Evolutionary conservation across 2,797 vertebrate genomes (phyloP).

Genomic region (Lacerta bilineata): DNA sequence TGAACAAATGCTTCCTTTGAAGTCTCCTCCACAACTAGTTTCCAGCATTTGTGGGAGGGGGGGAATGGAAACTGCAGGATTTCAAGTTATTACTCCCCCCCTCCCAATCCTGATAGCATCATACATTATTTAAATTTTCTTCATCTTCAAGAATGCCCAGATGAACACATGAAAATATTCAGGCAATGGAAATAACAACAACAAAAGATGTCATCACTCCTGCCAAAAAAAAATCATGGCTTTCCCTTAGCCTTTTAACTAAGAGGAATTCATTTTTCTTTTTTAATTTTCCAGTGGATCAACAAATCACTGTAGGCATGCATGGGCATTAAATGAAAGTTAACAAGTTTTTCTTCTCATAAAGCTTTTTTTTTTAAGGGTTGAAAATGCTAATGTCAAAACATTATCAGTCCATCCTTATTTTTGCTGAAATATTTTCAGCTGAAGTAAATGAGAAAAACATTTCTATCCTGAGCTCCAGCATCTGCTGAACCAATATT

Average conservation of each 20-base stretch:
- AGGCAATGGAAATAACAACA: conserved; percentile 10
- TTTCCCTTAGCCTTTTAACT: conserved; percentile 35
- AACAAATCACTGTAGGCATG: conserved; percentile 31
- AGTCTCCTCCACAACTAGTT: conserved; percentile 30
- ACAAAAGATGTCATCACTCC: conserved; percentile 44
- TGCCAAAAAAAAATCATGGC: not conserved
- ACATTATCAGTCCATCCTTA: conserved; percentile 22
- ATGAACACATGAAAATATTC: conserved; percentile 51
- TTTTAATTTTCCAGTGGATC: conserved; percentile 27
- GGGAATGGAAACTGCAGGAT: conserved; percentile 12
- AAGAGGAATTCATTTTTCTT: not conserved
- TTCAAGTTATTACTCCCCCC: conserved; percentile 13
- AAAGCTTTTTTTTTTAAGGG: not conserved
- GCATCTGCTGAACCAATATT: conserved; percentile 37
- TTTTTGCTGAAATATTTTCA: conserved; percentile 37
- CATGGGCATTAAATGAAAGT: conserved; percentile 33
- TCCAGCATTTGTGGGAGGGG: conserved; percentile 11
- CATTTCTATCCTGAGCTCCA: not conserved
- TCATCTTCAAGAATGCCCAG: conserved; percentile 56
- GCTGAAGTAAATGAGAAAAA: not conserved
- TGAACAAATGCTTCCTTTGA: conserved; percentile 25
- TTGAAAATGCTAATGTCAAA: conserved; percentile 41
- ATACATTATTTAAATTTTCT: conserved; percentile 65
- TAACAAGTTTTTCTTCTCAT: not conserved
- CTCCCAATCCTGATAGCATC: conserved; percentile 1